A percentile compares a stretch with the other conserved stretches of the same genome.
Conservation (phyloP, 2,888 invertebrate genomes). For the Melangyna quadrimaculata region DNA sequence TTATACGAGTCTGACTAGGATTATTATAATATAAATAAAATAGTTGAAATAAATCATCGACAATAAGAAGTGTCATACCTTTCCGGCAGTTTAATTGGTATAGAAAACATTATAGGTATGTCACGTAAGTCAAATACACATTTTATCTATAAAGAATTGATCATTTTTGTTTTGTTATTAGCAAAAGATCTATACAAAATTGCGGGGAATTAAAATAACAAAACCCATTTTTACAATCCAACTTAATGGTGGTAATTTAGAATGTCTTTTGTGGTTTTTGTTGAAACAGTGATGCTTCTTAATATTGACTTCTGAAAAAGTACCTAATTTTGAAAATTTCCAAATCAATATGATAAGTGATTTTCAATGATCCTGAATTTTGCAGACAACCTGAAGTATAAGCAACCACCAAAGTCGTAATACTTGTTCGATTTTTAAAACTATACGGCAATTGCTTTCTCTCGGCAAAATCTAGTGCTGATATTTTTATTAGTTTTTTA, state of each 20-base stretch:
- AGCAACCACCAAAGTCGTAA: too few species aligned
- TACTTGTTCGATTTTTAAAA: too few species aligned
- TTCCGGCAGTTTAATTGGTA: conserved; percentile 19
- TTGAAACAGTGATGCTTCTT: background rate
- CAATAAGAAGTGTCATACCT: background rate
- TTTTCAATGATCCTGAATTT: too few species aligned
- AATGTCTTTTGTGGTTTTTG: background rate
- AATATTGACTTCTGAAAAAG: too few species aligned
- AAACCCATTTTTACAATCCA: background rate
- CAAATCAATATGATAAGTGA: too few species aligned
- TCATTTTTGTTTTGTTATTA: background rate
- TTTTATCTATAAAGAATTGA: background rate
- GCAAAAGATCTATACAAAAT: background rate
- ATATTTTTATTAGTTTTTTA: too few species aligned
- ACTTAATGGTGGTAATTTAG: background rate
- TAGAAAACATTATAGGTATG: background rate
- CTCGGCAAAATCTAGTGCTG: too few species aligned
- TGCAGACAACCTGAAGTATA: too few species aligned
- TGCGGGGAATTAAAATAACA: background rate
- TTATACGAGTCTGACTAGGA: conserved; percentile 8
- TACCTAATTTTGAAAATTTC: too few species aligned
- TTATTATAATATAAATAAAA: background rate
- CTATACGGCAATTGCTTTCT: too few species aligned
- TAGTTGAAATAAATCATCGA: conserved; percentile 1
- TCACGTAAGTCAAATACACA: background rate